Evolutionary conservation across 2,797 vertebrate species (phyloP).

Genomic region (Phalanger gymnotis): DNA sequence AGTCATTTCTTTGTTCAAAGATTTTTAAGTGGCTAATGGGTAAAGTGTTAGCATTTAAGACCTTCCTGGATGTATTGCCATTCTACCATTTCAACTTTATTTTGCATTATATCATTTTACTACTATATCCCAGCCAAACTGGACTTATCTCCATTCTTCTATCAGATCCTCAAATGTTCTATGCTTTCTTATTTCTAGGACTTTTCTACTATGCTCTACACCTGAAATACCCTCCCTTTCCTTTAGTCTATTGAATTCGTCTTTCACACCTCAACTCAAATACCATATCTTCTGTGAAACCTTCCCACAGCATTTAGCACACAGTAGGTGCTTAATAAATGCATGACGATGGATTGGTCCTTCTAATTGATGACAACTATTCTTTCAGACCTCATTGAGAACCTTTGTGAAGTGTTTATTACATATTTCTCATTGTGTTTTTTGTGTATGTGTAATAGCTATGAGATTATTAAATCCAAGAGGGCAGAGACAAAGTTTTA

Average conservation of each 20-base stretch:
- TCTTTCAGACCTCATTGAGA: not conserved
- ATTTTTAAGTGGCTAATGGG: not conserved
- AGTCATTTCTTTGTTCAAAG: not conserved
- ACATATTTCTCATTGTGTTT: not conserved
- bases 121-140: not conserved
- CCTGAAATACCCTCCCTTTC: not conserved
- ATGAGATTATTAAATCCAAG: not conserved
- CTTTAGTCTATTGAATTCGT: not conserved
- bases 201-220: not conserved
- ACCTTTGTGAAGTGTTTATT: not conserved
- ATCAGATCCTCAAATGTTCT: not conserved
- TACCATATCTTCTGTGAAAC: not conserved
- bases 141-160: not conserved
- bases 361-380: not conserved
- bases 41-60: not conserved
- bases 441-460: not conserved
- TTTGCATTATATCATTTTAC: not conserved
- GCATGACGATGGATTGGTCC: not conserved
- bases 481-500: not conserved
- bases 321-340: not conserved
- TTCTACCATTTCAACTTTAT: not conserved
- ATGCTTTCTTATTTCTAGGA: not conserved
- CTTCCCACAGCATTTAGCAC: not conserved
- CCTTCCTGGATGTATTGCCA: not conserved
- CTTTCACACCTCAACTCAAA: not conserved